Conservation (phyloP, 1,140 invertebrate genomes). For the Coptotermes formosanus region DNA sequence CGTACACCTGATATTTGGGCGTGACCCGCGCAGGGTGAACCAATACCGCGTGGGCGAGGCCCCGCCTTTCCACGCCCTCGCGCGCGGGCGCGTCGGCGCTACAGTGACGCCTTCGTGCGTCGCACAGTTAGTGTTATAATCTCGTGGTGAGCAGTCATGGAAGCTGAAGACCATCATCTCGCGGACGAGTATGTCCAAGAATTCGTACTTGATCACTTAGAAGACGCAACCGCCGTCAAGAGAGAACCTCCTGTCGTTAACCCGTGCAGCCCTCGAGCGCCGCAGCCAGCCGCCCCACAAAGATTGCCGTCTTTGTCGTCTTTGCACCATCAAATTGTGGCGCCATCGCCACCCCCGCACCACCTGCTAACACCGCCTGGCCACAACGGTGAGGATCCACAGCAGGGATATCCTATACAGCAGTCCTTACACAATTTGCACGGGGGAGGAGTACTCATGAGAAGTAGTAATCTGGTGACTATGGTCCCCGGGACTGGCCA, state of each 20-base stretch:
- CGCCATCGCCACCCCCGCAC: constrained; percentile 31
- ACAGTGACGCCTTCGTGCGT: neutral
- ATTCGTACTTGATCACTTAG: constrained; percentile 82
- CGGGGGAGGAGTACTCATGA: constrained; percentile 31
- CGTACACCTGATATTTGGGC: neutral
- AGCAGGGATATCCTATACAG: constrained; percentile 47
- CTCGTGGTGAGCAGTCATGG: constrained; percentile 44
- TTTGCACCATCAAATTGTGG: constrained; percentile 16
- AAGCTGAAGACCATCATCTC: constrained; percentile 61
- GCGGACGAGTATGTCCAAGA: constrained; percentile 86
- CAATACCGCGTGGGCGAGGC: neutral
- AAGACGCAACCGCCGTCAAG: constrained; percentile 72
- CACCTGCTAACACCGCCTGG: constrained; percentile 38
- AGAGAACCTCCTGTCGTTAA: constrained; percentile 45
- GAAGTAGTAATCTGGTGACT: constrained; percentile 28
- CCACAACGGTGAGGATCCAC: constrained; percentile 31
- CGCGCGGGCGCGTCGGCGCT: neutral
- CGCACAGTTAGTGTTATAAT: neutral
- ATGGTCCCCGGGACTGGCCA: neutral
- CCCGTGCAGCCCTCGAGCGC: constrained; percentile 28
- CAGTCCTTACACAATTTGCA: constrained; percentile 43
- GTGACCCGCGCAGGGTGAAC: neutral
- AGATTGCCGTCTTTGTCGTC: constrained; percentile 40
- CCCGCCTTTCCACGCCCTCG: neutral
- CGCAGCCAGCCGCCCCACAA: constrained; percentile 27